Conservation (phyloP, 1,140 invertebrate species). For the Archivesica marissinica region DNA sequence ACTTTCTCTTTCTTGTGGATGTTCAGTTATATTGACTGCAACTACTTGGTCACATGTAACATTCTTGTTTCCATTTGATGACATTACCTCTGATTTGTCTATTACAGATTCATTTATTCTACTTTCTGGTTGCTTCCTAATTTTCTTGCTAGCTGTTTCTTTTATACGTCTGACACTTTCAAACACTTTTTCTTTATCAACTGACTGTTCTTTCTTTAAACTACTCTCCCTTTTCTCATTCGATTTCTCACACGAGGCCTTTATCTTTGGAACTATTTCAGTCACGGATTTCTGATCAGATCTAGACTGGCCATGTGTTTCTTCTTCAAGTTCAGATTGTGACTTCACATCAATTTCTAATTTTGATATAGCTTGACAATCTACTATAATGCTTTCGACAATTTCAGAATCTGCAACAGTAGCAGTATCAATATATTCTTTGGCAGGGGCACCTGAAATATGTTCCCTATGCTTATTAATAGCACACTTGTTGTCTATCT, state of each 20-base stretch:
- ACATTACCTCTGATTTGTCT: not conserved
- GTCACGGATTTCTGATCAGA: not conserved
- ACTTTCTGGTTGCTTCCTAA: not conserved
- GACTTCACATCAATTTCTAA: not conserved
- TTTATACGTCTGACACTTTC: not conserved
- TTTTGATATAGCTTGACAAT: not conserved
- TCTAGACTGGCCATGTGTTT: too few species aligned
- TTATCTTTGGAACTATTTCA: not conserved
- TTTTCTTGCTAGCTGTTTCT: conserved; percentile 13
- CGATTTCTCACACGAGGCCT: not conserved
- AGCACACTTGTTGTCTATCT: too few species aligned
- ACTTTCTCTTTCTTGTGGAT: too few species aligned
- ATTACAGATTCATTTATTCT: not conserved
- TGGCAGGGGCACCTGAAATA: too few species aligned
- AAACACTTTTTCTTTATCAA: not conserved
- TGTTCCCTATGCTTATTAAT: too few species aligned
- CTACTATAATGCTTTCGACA: too few species aligned
- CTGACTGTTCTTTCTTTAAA: not conserved
- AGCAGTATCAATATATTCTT: too few species aligned
- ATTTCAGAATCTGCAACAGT: too few species aligned
- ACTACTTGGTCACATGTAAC: not conserved
- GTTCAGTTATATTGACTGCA: not conserved
- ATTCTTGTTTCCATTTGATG: not conserved
- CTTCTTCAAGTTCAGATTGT: not conserved
- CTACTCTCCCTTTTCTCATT: not conserved